Conservation (phyloP, 2,113 vertebrate species). For the Megalops atlanticus region DNA sequence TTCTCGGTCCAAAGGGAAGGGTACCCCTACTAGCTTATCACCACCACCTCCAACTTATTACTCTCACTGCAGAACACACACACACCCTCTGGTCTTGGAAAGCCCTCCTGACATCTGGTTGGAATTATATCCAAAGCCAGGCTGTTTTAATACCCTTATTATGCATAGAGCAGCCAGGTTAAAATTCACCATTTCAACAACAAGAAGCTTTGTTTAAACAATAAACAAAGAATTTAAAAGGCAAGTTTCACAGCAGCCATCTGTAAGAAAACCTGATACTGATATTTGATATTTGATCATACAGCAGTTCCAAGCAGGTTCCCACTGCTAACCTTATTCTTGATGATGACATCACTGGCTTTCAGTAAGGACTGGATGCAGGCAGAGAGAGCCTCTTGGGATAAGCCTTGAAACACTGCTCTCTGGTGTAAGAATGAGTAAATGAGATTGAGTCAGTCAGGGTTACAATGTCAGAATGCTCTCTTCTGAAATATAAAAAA, state of each 20-base stretch:
- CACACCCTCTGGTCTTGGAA: slow-evolving; percentile 13
- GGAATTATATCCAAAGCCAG: slow-evolving; percentile 10
- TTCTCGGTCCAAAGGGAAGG: too few relatives aligned
- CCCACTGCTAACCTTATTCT: slow-evolving; percentile 97
- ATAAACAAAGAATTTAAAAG: too few relatives aligned
- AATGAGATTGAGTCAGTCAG: too few relatives aligned
- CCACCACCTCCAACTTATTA: too few relatives aligned
- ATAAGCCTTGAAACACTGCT: slow-evolving; percentile 96
- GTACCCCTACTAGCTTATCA: too few relatives aligned
- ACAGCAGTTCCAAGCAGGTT: neutral
- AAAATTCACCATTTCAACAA: too few relatives aligned
- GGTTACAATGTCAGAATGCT: too few relatives aligned
- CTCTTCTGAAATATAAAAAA: neutral
- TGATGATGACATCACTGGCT: slow-evolving; percentile 90
- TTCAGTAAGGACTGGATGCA: slow-evolving; percentile 93
- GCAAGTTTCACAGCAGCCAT: too few relatives aligned
- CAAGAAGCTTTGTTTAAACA: too few relatives aligned
- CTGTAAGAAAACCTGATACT: neutral
- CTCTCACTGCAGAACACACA: too few relatives aligned
- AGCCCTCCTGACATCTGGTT: slow-evolving; percentile 24
- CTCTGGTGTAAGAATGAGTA: slow-evolving; percentile 71
- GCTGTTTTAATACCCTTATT: too few relatives aligned
- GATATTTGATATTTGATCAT: slow-evolving; percentile 16
- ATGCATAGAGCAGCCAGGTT: too few relatives aligned
- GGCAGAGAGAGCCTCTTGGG: slow-evolving; percentile 95